Conservation (phyloP, 2,113 vertebrate genomes). For the Willisornis vidua region DNA sequence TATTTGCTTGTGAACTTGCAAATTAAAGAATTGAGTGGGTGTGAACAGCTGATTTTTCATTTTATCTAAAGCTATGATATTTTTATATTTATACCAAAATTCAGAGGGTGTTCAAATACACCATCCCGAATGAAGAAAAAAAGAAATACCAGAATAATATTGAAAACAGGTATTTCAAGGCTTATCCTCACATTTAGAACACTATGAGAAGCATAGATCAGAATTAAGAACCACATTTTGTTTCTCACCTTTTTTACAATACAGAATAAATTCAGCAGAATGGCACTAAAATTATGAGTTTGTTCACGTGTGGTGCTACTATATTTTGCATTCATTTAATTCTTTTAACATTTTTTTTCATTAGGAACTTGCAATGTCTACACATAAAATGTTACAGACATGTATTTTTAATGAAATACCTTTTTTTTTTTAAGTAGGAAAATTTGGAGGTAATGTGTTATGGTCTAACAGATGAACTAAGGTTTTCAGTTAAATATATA, state of each 20-base stretch:
- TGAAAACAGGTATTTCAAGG: neutral
- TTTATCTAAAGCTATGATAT: neutral
- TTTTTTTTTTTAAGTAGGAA: too few relatives aligned
- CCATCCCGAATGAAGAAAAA: neutral
- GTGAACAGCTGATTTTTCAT: neutral
- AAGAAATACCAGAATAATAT: neutral
- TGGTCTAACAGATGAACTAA: too few relatives aligned
- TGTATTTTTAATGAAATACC: too few relatives aligned
- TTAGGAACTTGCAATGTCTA: neutral
- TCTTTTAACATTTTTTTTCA: neutral
- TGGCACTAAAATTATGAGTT: neutral
- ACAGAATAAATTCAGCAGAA: neutral
- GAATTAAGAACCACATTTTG: neutral
- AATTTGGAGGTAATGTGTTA: too few relatives aligned
- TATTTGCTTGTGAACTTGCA: neutral
- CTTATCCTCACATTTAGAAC: neutral
- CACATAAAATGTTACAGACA: neutral
- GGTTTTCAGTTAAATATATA: too few relatives aligned
- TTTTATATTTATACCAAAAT: neutral
- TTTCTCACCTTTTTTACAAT: neutral
- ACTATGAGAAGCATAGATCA: neutral
- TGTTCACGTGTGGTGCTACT: neutral
- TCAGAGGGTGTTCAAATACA: neutral
- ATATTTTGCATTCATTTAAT: neutral
- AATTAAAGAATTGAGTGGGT: neutral